Conservation (phyloP, 1,140 invertebrate genomes). For the Papilio polytes region DNA sequence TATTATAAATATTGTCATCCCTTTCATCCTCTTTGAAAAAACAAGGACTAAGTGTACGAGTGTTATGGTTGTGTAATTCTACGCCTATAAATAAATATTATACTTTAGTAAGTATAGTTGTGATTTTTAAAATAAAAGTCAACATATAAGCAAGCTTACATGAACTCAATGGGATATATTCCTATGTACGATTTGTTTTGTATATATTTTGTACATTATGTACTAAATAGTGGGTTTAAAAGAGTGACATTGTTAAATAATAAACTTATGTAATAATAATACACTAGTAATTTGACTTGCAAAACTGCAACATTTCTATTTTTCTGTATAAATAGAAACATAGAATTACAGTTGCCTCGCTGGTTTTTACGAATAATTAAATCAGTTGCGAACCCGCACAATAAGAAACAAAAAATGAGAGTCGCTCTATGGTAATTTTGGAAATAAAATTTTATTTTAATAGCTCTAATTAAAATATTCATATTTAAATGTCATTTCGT, state of each 20-base stretch:
- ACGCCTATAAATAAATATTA: too few relatives aligned
- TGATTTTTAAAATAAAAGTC: too few relatives aligned
- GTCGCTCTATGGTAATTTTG: neutral
- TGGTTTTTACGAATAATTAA: neutral
- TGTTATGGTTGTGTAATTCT: too few relatives aligned
- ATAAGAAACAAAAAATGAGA: neutral
- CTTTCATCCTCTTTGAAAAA: neutral
- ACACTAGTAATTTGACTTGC: neutral
- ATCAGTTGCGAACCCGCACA: neutral
- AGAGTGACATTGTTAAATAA: too few relatives aligned
- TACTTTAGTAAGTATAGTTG: too few relatives aligned
- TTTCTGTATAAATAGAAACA: neutral
- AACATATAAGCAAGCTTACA: too few relatives aligned
- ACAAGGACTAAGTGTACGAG: neutral
- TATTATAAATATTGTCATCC: neutral
- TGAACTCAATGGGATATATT: too few relatives aligned
- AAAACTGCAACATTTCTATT: neutral
- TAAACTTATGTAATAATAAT: too few relatives aligned
- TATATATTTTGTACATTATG: too few relatives aligned
- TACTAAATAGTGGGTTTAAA: too few relatives aligned
- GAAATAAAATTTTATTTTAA: constrained; percentile 20
- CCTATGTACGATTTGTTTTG: too few relatives aligned
- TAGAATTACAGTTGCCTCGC: neutral
- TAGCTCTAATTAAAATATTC: constrained; percentile 20
- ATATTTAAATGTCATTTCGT: constrained; percentile 22